Evolutionary conservation across 1,140 invertebrate genomes (phyloP).

Genomic region (Wasmannia auropunctata): DNA sequence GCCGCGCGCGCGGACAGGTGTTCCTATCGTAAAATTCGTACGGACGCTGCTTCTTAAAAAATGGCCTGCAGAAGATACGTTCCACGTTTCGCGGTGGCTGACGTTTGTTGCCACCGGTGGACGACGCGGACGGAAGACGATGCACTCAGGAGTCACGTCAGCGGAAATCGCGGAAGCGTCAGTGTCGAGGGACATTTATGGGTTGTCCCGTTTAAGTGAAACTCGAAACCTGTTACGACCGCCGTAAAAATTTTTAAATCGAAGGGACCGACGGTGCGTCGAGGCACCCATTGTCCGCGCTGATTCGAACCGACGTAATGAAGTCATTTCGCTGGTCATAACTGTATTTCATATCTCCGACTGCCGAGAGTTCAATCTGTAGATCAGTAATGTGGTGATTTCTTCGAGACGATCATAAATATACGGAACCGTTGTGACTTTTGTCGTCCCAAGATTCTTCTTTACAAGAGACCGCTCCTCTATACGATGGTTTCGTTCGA

Average conservation of each 20-base stretch:
- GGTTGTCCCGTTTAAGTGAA: slow-evolving; percentile 40
- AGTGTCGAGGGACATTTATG: slow-evolving; percentile 42
- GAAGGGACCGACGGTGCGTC: not conserved
- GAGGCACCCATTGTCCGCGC: not conserved
- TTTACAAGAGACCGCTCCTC: not conserved
- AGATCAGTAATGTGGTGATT: not conserved
- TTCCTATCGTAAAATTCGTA: slow-evolving; percentile 41
- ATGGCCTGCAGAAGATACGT: not conserved
- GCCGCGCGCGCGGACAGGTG: slow-evolving; percentile 41
- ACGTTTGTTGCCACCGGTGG: slow-evolving; percentile 4
- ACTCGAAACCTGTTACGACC: slow-evolving; percentile 35
- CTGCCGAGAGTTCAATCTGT: not conserved
- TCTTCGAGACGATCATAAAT: not conserved
- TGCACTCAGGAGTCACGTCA: not conserved
- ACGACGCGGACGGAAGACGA: slow-evolving; percentile 7
- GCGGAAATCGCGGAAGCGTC: slow-evolving; percentile 42
- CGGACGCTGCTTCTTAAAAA: slow-evolving; percentile 24
- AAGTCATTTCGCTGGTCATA: slow-evolving; percentile 1
- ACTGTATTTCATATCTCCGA: not conserved
- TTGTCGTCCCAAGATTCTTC: not conserved
- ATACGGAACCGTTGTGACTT: not conserved
- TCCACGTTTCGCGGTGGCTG: too few relatives aligned
- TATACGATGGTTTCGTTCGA: not conserved
- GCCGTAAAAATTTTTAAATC: slow-evolving; percentile 51
- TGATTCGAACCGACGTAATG: not conserved